Evolutionary conservation across 2,113 vertebrate genomes (phyloP).

Genomic region (Psittacus erithacus): DNA sequence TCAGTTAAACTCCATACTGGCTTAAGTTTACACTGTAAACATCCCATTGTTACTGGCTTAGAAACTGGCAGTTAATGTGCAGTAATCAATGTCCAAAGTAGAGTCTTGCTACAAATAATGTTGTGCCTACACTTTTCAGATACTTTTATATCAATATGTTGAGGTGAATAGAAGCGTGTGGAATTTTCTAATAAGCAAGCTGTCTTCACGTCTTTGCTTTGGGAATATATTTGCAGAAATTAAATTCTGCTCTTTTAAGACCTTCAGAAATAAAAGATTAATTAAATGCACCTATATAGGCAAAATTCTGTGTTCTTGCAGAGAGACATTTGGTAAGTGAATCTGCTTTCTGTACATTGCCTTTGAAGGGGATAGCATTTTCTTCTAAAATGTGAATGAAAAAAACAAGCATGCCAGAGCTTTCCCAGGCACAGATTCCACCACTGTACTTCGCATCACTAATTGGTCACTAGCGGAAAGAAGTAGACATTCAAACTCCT

Average conservation of each 20-base stretch:
- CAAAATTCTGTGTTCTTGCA: neutral
- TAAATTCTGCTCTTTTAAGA: neutral
- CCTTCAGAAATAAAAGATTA: neutral
- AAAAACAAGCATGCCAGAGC: neutral
- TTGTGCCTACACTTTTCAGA: neutral
- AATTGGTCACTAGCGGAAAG: neutral
- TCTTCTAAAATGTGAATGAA: neutral
- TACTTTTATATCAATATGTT: constrained; percentile 5
- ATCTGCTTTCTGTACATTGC: neutral
- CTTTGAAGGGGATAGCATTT: neutral
- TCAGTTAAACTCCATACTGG: neutral
- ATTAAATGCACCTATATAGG: neutral
- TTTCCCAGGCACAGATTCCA: neutral
- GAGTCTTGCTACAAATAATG: neutral
- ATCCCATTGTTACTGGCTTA: neutral
- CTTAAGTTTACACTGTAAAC: neutral
- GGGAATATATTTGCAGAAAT: neutral
- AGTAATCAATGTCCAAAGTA: neutral
- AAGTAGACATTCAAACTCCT: neutral
- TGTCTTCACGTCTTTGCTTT: neutral
- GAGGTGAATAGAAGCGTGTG: neutral
- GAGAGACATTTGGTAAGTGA: neutral
- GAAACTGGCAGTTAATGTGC: neutral
- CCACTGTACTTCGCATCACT: neutral
- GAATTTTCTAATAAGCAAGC: neutral